phyloP scores from a whole-genome alignment of 2,113 vertebrate genomes.

The Oreochromis niloticus region DNA sequence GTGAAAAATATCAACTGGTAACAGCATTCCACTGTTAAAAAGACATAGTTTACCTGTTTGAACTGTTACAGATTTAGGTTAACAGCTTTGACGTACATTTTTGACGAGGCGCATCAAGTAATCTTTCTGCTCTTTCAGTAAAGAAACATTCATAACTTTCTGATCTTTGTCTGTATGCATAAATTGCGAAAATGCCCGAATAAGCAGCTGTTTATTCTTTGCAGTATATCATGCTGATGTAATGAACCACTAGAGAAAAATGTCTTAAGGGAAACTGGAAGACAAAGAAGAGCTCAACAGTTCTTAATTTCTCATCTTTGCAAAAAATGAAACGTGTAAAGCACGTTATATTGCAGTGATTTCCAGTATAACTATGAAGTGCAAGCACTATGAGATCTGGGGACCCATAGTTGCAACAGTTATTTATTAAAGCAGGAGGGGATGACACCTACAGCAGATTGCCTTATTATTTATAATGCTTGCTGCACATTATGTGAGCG shows the following conservation, averaged over 20 bases:
- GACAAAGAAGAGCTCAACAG: neutral
- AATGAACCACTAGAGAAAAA: neutral
- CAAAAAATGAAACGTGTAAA: neutral
- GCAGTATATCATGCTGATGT: neutral
- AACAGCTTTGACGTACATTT: neutral
- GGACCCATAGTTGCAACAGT: slow-evolving; percentile 28
- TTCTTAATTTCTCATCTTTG: neutral
- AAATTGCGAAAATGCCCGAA: neutral
- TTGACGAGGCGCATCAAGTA: neutral
- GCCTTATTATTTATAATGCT: slow-evolving; percentile 68
- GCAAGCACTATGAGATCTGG: neutral
- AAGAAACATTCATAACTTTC: neutral
- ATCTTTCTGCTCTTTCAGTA: neutral
- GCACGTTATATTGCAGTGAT: neutral
- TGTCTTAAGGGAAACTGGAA: neutral
- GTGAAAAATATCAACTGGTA: neutral
- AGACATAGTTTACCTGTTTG: neutral
- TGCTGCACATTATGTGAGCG: slow-evolving; percentile 35
- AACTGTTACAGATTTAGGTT: neutral
- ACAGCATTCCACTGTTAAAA: neutral
- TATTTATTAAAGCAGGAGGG: slow-evolving; percentile 57
- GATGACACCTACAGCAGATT: slow-evolving; percentile 64
- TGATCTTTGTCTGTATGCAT: neutral
- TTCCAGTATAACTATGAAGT: slow-evolving; percentile 9
- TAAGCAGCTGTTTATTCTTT: neutral